These are phyloP conservation scores for Pseudopipra pipra DNA, from an alignment of 2,113 vertebrate genomes.

Conservation along the genomic window DNA sequence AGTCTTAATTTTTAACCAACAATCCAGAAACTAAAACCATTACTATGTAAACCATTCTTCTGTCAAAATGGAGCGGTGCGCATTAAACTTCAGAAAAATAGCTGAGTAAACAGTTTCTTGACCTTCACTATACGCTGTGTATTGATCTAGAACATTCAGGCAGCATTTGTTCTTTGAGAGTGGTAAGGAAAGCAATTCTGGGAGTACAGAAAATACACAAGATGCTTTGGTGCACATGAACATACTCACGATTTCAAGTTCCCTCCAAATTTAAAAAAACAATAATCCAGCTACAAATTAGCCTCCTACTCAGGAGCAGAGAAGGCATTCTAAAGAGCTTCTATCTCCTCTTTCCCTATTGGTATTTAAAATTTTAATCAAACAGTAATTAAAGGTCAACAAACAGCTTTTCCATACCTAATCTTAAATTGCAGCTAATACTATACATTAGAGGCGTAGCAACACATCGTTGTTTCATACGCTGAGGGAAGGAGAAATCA, in stretches of 20 bases:
- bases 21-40: neutral
- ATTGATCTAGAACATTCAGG: slow-evolving; percentile 47
- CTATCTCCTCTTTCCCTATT: neutral
- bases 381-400: slow-evolving; percentile 25
- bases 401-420: slow-evolving; percentile 35
- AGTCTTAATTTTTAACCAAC: slow-evolving; percentile 28
- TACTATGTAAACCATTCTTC: slow-evolving; percentile 19
- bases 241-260: neutral
- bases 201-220: slow-evolving; percentile 1
- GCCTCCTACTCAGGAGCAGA: neutral
- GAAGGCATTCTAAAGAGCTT: neutral
- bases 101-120: slow-evolving; percentile 33
- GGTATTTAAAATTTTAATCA: slow-evolving; percentile 40
- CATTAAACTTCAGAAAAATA: neutral
- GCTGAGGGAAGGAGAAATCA: slow-evolving; percentile 30
- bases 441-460: slow-evolving; percentile 13
- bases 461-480: neutral
- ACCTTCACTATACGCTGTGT: neutral
- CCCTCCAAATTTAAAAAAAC: neutral
- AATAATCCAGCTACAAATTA: neutral
- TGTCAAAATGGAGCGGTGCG: slow-evolving; percentile 3
- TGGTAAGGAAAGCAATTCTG: slow-evolving; percentile 9
- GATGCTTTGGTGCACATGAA: neutral
- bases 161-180: neutral
- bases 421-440: slow-evolving; percentile 48